phyloP scores from a whole-genome alignment of 2,888 invertebrate genomes.

The Plebejus anna region DNA sequence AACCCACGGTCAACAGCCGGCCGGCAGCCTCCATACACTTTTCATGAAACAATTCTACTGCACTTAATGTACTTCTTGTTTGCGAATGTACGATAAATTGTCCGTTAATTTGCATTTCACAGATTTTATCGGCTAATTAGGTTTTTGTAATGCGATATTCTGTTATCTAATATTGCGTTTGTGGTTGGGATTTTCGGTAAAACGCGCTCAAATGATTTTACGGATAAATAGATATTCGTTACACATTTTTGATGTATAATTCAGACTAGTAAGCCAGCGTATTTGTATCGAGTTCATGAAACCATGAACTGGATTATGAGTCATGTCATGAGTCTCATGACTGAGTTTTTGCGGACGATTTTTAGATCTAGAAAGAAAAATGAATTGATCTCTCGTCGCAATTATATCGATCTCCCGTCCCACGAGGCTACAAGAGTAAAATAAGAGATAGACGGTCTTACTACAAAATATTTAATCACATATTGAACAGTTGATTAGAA shows the following conservation, averaged over 20 bases:
- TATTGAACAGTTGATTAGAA: too few relatives aligned
- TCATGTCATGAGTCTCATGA: neutral
- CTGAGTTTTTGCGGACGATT: neutral
- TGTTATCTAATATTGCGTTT: slow-evolving; percentile 10
- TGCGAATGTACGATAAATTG: slow-evolving; percentile 40
- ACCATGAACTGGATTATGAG: neutral
- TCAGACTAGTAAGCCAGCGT: neutral
- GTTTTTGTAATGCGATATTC: slow-evolving; percentile 18
- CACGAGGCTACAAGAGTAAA: too few relatives aligned
- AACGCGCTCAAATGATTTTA: neutral
- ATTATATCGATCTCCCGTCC: too few relatives aligned
- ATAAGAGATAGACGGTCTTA: too few relatives aligned
- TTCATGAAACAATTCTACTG: slow-evolving; percentile 70
- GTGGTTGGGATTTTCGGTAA: neutral
- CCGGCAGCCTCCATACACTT: slow-evolving; percentile 61
- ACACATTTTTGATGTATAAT: neutral
- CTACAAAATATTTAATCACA: too few relatives aligned
- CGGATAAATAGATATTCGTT: neutral
- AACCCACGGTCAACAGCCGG: slow-evolving; percentile 68
- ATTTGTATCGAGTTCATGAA: neutral
- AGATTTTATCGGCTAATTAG: slow-evolving; percentile 24
- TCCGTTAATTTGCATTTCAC: slow-evolving; percentile 31
- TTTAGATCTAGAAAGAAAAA: neutral
- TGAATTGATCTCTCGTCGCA: too few relatives aligned
- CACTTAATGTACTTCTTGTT: slow-evolving; percentile 58